A percentile compares a stretch with the other conserved stretches of the same genome.
Conservation (phyloP, 2,797 vertebrate genomes). For the Phylloscopus collybita region DNA sequence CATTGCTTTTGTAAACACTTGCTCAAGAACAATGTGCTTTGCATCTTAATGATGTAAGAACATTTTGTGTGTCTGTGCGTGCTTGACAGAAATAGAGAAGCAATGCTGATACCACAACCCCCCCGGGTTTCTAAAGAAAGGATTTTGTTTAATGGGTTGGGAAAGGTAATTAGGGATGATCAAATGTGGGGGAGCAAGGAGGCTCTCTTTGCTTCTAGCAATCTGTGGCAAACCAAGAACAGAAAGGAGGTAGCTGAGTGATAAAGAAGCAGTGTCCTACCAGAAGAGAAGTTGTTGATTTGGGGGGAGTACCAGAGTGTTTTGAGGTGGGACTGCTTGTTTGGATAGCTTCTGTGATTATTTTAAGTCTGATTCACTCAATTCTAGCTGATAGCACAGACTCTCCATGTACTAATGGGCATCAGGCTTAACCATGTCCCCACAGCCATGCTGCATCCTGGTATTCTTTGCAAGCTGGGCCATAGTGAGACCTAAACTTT, state of each 20-base stretch:
- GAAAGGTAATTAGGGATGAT: constrained; percentile 1
- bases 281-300: not conserved
- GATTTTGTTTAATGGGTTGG: not conserved
- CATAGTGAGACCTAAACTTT: not conserved
- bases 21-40: not conserved
- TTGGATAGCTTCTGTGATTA: not conserved
- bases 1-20: not conserved
- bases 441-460: not conserved
- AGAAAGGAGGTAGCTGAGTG: not conserved
- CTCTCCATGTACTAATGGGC: not conserved
- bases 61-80: not conserved
- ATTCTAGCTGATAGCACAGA: not conserved
- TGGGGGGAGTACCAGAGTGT: not conserved
- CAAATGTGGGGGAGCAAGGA: not conserved
- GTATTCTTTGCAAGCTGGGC: not conserved
- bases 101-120: not conserved
- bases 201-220: not conserved
- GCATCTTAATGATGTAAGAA: not conserved
- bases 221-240: not conserved
- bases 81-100: constrained; percentile 2
- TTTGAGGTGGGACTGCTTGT: not conserved
- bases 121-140: not conserved
- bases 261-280: not conserved
- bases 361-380: not conserved
- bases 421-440: not conserved